phyloP scores from a whole-genome alignment of 2,888 invertebrate species.

The Noctua janthe region DNA sequence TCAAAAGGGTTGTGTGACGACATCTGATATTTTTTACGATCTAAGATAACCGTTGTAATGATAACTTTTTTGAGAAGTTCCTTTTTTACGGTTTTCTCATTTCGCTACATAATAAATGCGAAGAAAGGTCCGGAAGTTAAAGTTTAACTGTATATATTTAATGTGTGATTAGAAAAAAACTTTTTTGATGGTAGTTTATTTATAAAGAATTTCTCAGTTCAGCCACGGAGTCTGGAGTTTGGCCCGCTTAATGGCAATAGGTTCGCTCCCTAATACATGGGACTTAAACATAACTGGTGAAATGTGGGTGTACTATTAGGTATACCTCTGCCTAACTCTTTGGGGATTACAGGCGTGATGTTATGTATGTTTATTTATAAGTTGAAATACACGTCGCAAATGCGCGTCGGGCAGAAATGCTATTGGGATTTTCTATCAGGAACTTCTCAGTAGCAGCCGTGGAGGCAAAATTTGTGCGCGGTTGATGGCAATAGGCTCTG shows the following conservation, averaged over 20 bases:
- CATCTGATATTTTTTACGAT: constrained; percentile 84
- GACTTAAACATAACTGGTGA: too few species aligned
- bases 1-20: constrained; percentile 76
- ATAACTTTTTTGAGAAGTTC: constrained; percentile 69
- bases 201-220: too few species aligned
- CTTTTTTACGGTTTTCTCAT: constrained; percentile 55
- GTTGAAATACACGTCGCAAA: not conserved
- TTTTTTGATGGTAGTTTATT: not conserved
- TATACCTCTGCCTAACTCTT: too few species aligned
- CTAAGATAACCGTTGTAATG: constrained; percentile 80
- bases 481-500: not conserved
- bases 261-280: too few species aligned
- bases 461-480: not conserved
- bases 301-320: too few species aligned
- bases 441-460: not conserved
- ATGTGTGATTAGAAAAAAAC: constrained; percentile 8
- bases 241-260: too few species aligned
- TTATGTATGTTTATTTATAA: not conserved
- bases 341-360: too few species aligned
- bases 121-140: constrained; percentile 53
- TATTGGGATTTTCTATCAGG: not conserved
- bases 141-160: constrained; percentile 46
- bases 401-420: not conserved
- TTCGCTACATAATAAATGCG: constrained; percentile 43
- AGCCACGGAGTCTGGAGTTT: too few species aligned